Base-by-base conservation (phyloP, 2,888 invertebrate species). In the Mesochorus sp. region DNA sequence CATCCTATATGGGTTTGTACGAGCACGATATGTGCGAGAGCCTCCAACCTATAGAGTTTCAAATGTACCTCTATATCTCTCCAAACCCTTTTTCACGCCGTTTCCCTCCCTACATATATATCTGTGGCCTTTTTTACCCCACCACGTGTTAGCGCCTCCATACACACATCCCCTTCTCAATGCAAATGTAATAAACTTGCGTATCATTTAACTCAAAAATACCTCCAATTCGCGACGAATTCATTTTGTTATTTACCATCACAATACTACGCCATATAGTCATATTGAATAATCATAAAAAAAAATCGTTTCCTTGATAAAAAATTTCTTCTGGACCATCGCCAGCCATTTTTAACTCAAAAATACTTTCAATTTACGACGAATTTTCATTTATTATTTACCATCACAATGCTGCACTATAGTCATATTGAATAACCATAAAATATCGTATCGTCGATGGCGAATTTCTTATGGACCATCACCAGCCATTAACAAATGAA, bases 141-240 rank as follows among this genome's bases (percentile, higher is more conserved):
- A 47, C n/a, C 47, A 21, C 21, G 19, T 31, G 10, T 10, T 31
- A 10, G 2, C 47, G 19, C n/a, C n/a, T n/a, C n/a, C n/a, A n/a
- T n/a, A n/a, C n/a, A n/a, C 47, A 21, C 47, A 14, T 8, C 21
- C 47, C n/a, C 21, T 19, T 47, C 47, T 6, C 3, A 12, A 49
- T 66, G 55, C 57, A 49, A 74, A 47, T 70, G 78, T 72, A 68
- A 82, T 81, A 86, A 83, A 84, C 85, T 88, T 89, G 79, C 86
- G 86, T 88, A 87, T 90, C 89, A 89, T 89, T 90, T 89, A 88
- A 87, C 88, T 85, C n/a, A 88, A 87, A 89, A 64, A 90, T 89
- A 87, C 86, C 88, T 87, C 86, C 86, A 86, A 89, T 90, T n/a
- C n/a, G 87, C 88, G 86, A 80, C 83, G 83, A 87, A 88, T 85